phyloP scores from a whole-genome alignment of 2,888 invertebrate genomes.

The Plagiodera versicolora region DNA sequence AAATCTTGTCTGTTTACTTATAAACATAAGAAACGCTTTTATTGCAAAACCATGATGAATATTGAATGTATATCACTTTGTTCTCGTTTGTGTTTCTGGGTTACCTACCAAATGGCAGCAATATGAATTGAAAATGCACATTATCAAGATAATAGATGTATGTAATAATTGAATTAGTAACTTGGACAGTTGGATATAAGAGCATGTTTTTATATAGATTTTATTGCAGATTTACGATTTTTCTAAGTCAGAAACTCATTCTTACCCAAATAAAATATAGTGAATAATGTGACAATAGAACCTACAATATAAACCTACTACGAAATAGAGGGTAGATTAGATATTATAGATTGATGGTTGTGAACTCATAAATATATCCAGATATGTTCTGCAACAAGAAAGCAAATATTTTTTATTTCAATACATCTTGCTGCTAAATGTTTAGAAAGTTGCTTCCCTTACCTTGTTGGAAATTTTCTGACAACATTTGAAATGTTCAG shows the following conservation, averaged over 20 bases:
- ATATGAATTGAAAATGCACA: constrained; percentile 54
- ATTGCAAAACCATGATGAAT: constrained; percentile 42
- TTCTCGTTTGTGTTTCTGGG: constrained; percentile 44
- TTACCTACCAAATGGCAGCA: constrained; percentile 49
- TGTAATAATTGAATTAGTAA: too few relatives aligned
- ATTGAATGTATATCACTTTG: constrained; percentile 43
- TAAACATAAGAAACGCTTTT: constrained; percentile 43
- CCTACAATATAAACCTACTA: too few relatives aligned
- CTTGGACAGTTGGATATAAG: too few relatives aligned
- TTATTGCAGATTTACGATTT: too few relatives aligned
- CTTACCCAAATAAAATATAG: too few relatives aligned
- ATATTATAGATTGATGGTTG: too few relatives aligned
- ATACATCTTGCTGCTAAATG: constrained; percentile 50
- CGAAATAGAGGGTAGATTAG: too few relatives aligned
- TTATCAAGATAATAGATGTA: constrained; percentile 8
- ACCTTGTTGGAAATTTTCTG: constrained; percentile 23
- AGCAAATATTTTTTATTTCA: constrained; percentile 26
- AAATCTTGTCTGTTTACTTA: constrained; percentile 46
- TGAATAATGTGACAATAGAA: too few relatives aligned
- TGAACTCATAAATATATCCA: too few relatives aligned
- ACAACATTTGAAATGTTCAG: not conserved
- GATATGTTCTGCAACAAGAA: not conserved
- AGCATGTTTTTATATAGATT: too few relatives aligned
- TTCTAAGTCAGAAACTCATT: too few relatives aligned
- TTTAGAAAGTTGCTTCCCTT: constrained; percentile 49